Evolutionary conservation across 2,888 invertebrate species (phyloP).

Genomic region (Eilema caniola): DNA sequence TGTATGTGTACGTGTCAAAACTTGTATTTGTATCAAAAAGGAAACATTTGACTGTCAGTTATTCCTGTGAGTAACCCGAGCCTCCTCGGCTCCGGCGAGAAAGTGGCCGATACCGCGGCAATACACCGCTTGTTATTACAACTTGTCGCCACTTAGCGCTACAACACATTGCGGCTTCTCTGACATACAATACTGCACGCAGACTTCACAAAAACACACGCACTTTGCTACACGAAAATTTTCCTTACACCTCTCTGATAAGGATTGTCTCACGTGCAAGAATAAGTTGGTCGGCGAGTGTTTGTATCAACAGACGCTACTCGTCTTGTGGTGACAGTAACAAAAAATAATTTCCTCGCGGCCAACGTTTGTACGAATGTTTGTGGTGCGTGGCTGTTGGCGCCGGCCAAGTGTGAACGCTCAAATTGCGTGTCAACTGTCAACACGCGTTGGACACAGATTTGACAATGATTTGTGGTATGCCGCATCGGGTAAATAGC

Average conservation of each 20-base stretch:
- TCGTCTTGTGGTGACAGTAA: conserved; percentile 67
- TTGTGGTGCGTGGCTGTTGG: conserved; percentile 31
- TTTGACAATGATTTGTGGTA: conserved; percentile 8
- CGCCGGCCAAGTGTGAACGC: conserved; percentile 33
- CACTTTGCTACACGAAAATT: conserved; percentile 22
- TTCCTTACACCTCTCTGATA: conserved; percentile 30
- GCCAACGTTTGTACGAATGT: conserved; percentile 44
- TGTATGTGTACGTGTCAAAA: conserved; percentile 25
- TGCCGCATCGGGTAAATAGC: not conserved
- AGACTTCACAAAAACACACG: conserved; percentile 16
- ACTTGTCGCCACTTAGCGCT: conserved; percentile 77
- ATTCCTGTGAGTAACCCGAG: conserved; percentile 53
- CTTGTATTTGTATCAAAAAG: conserved; percentile 28
- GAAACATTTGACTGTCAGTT: conserved; percentile 24
- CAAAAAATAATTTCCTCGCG: conserved; percentile 48
- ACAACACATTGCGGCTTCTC: conserved; percentile 64
- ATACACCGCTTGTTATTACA: conserved; percentile 80
- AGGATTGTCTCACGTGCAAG: conserved; percentile 19
- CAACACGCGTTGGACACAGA: conserved; percentile 28
- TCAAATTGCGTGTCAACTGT: conserved; percentile 37
- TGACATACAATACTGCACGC: conserved; percentile 69
- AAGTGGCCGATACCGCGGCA: conserved; percentile 57
- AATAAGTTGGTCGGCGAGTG: conserved; percentile 35
- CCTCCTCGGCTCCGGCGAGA: conserved; percentile 44
- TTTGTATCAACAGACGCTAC: conserved; percentile 69